These are phyloP conservation scores for Lasioglossum pauxillum DNA, from an alignment of 2,888 invertebrate species.

Conservation along the genomic window DNA sequence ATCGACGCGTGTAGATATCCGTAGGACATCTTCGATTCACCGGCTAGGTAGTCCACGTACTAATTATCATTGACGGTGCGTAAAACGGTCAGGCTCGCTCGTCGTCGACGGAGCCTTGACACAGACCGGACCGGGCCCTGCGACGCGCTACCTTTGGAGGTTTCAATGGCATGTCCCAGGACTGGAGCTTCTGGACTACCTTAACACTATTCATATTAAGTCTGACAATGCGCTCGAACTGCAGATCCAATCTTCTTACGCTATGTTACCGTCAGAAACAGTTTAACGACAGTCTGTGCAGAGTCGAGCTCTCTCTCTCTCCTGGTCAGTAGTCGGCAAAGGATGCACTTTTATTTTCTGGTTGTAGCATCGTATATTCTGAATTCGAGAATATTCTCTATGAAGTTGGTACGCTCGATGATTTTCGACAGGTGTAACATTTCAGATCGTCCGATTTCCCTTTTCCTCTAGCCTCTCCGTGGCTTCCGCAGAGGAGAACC, in stretches of 20 bases:
- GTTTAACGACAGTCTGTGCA: background rate
- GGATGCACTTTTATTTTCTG: background rate
- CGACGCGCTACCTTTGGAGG: background rate
- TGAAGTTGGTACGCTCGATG: background rate
- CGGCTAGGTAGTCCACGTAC: slow-evolving; percentile 5
- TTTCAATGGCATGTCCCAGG: background rate
- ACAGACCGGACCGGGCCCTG: slow-evolving; percentile 8
- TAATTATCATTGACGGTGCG: slow-evolving; percentile 48
- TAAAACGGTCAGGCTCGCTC: slow-evolving; percentile 36
- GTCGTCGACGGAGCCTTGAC: slow-evolving; percentile 31
- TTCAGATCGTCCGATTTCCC: slow-evolving; percentile 52
- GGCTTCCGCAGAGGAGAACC: background rate
- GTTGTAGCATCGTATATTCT: too few species aligned
- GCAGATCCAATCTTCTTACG: background rate
- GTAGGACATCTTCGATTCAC: slow-evolving; percentile 9
- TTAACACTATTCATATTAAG: background rate
- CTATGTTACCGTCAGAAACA: background rate
- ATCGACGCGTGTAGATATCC: background rate
- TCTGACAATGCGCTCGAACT: background rate
- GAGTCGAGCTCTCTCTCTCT: background rate
- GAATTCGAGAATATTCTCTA: too few species aligned
- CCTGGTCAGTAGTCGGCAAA: background rate
- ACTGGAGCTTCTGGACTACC: background rate
- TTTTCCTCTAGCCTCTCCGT: slow-evolving; percentile 52
- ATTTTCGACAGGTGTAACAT: background rate